These are phyloP conservation scores for Dryas iulia DNA, from an alignment of 1,140 invertebrate genomes.

Conservation along the genomic window DNA sequence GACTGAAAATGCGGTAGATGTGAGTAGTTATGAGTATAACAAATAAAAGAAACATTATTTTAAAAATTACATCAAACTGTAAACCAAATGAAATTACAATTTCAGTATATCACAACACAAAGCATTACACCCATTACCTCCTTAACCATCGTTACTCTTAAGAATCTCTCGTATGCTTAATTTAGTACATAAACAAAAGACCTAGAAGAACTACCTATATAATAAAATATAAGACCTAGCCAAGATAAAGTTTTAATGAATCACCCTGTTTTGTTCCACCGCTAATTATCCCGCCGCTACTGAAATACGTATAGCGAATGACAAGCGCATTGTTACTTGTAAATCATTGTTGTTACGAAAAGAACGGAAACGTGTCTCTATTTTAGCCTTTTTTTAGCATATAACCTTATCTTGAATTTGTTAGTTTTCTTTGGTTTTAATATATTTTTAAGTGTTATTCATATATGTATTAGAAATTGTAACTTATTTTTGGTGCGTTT, in stretches of 20 bases:
- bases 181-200: not conserved
- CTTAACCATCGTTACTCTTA: not conserved
- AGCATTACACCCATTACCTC: not conserved
- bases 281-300: not conserved
- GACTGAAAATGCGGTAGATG: too few species aligned
- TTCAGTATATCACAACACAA: too few species aligned
- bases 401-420: too few species aligned
- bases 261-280: not conserved
- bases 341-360: constrained; percentile 9
- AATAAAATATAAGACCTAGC: not conserved
- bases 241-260: not conserved
- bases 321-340: not conserved
- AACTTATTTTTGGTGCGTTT: too few species aligned
- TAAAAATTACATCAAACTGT: too few species aligned
- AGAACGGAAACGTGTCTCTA: not conserved
- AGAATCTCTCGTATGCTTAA: not conserved
- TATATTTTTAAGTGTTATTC: too few species aligned
- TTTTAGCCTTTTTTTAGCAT: not conserved
- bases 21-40: too few species aligned
- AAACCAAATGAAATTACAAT: too few species aligned
- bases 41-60: too few species aligned
- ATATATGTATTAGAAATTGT: too few species aligned
- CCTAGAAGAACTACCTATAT: not conserved
- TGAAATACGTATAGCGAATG: not conserved
- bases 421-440: too few species aligned